Base-by-base conservation (phyloP, 2,797 vertebrate genomes). In the Spondyliosoma cantharus region DNA sequence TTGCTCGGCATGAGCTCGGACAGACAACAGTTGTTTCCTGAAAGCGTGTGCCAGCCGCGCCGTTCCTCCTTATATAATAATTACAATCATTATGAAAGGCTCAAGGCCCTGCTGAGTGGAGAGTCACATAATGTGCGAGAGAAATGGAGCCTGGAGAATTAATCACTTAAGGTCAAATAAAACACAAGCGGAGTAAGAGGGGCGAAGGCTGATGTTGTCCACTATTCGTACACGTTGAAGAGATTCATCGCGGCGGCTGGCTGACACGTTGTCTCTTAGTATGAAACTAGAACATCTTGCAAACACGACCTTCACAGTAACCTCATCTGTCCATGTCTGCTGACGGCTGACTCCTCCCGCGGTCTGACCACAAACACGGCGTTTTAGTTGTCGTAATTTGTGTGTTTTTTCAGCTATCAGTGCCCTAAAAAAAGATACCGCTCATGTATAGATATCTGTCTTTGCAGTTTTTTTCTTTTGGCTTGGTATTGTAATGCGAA, bases 21-120 rank as follows among this genome's bases (percentile, higher is more conserved):
- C 14, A 52, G 16, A 42, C 20, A 11, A 48, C 27, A 70, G 5
- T 27, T 25, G 9, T 74, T 53, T 46, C 43, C 27, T 67, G 57
- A 58, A 54, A 56, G 49, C 43, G 2, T 14, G 19, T 46, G n/a
- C 4, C 8, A 12, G 56, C 37, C 50, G 22, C 43, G 50, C 29
- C 8, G 3, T 1, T 50, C 16, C 7, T 42, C 56, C 22, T 69
- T 7, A 81, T 43, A 24, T 22, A 20, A 63, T 71, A 27, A 81
- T 71, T 27, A 72, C 22, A 48, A 24, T 57, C n/a, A 73, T 63
- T 67, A 54, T 43, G 49, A 43, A n/a, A 29, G 2, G 12, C 67
- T 49, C 0, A 58, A 60, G 17, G 37, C 66, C 53, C 22, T 19
- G 1, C 27, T 37, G 50, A n/a, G 17, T 27, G 8, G 59, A 5